Base-by-base conservation (phyloP, 2,888 invertebrate genomes). In the Eucriotettix oculatus region DNA sequence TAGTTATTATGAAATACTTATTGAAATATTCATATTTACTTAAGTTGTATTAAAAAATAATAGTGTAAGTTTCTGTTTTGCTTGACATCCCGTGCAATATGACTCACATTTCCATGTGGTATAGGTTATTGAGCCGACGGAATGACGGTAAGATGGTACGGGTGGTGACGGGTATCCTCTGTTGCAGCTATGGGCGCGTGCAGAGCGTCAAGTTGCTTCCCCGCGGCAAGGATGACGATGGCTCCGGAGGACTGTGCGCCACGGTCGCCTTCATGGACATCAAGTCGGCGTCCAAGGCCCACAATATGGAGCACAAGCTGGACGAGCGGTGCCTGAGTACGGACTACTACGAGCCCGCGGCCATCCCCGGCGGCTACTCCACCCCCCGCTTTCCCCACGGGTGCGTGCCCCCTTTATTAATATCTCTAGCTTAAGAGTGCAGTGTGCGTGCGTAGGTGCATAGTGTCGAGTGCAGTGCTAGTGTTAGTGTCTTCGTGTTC, bases 201-300 rank as follows among this genome's bases (percentile, higher is more conserved):
- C 94, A 94, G 82, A 93, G 90, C 84, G 91, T 92, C 82, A 92
- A 91, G 80, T 81, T 93, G 78, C 82, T 92, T 82, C 83, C 87
- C 69, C 77, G 75, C 60, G 70, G 69, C 64, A 75, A 78, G 71
- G 75, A 75, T 70, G 74, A 77, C 68, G 69, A 71, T 72, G 74
- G 78, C 75, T 82, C 77, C 74, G 75, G 78, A 73, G 78, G 86
- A 73, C 79, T 85, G 75, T 87, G 88, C 78, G 90, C 90, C 76
- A 88, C 90, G 74, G 90, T 91, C 78, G 90, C 90, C 77, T 94
- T 94, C 81, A 92, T 93, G 85, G 94, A 95, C 82, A 93, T 94
- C 80, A 91, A 90, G 79, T 92, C 92, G 72, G 94, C 94, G 74
- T 86, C 91, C 73, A 94, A 93, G 79, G 90, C 94, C 68, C 90